Percentiles rank a stretch among this genome's conserved stretches.
phyloP scores from a whole-genome alignment of 2,113 vertebrate genomes.

The Amphiprion ocellaris region DNA sequence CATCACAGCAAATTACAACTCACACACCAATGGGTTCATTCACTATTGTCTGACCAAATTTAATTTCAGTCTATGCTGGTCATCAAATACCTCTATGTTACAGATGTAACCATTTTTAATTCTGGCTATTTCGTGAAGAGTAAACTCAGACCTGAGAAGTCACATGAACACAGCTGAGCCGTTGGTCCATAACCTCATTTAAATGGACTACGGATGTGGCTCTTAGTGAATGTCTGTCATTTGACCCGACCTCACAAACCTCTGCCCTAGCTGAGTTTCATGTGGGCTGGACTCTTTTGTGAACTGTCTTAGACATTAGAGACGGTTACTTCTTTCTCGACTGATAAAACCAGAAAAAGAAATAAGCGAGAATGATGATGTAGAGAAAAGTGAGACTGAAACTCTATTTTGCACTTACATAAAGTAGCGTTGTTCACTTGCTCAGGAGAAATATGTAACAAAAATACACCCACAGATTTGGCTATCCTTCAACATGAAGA shows the following conservation, averaged over 20 bases:
- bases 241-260: conserved; percentile 4
- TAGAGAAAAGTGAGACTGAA: conserved; percentile 14
- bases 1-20: no score
- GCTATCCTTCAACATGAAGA: background rate
- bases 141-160: conserved; percentile 17
- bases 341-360: background rate
- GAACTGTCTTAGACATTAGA: no score
- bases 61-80: background rate
- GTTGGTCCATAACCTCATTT: background rate
- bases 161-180: background rate
- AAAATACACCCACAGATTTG: background rate
- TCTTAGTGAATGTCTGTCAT: conserved; percentile 10
- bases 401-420: background rate
- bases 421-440: background rate
- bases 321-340: background rate
- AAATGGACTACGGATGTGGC: background rate
- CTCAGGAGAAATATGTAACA: background rate
- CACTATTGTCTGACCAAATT: no score
- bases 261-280: background rate
- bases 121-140: background rate
- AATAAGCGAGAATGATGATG: background rate
- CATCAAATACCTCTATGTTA: background rate
- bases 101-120: background rate
- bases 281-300: background rate
- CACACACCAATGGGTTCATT: no score